These are phyloP conservation scores for Tenthredo notha DNA, from an alignment of 2,888 invertebrate genomes.

Conservation along the genomic window DNA sequence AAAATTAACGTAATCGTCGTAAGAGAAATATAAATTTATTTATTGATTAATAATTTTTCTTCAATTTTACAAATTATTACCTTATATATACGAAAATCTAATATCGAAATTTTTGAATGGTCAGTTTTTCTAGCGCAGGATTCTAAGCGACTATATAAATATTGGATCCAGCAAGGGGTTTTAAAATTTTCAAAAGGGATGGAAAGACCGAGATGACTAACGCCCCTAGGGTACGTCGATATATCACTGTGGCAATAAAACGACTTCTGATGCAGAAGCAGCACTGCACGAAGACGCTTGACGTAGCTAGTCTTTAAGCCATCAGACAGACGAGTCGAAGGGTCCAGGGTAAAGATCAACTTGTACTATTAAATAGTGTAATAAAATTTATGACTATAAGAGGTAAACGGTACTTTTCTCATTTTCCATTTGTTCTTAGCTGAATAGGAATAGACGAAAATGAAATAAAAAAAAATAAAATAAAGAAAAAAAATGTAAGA, in stretches of 20 bases:
- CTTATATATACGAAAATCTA: too few species aligned
- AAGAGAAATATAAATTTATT: too few species aligned
- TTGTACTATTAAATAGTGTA: neutral
- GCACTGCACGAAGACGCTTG: neutral
- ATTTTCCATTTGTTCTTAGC: neutral
- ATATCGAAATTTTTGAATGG: too few species aligned
- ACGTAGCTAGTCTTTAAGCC: neutral
- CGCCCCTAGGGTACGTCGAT: neutral
- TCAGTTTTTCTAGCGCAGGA: too few species aligned
- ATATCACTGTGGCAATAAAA: slow-evolving; percentile 17
- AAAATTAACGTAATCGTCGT: too few species aligned
- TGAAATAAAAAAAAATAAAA: neutral
- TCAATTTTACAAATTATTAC: too few species aligned
- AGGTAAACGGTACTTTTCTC: neutral
- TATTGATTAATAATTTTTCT: too few species aligned
- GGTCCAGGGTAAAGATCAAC: neutral
- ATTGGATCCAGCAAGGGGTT: too few species aligned
- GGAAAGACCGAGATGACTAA: neutral
- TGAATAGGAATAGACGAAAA: neutral
- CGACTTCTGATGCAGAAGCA: neutral
- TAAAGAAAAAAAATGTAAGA: too few species aligned
- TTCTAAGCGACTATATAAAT: too few species aligned
- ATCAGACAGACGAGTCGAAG: neutral
- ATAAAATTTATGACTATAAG: neutral
- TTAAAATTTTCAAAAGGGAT: neutral